Evolutionary conservation across 1,140 invertebrate species (phyloP).

Genomic region (Drosophila pallidifrons): DNA sequence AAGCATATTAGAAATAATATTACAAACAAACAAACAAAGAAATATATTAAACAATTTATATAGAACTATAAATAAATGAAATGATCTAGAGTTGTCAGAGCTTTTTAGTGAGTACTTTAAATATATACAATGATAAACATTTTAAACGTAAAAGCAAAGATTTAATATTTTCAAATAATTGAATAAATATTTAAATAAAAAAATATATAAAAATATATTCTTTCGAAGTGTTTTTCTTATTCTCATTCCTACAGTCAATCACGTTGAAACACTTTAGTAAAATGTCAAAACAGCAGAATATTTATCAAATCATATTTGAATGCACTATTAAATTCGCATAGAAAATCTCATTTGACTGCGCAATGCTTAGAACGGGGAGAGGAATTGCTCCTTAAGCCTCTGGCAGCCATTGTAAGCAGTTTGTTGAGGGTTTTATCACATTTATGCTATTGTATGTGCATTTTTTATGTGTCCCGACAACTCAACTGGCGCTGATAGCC

Average conservation of each 20-base stretch:
- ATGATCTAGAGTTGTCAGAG: conserved; percentile 40
- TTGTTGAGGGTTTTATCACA: conserved; percentile 71
- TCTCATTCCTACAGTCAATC: background rate
- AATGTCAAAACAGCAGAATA: background rate
- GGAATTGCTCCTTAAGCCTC: conserved; percentile 15
- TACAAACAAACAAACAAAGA: conserved; percentile 16
- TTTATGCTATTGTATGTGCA: conserved; percentile 75
- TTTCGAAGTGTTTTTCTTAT: background rate
- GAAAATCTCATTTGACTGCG: conserved; percentile 17
- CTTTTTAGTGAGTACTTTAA: conserved; percentile 44
- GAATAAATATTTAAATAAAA: conserved; percentile 47
- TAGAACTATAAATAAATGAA: conserved; percentile 1
- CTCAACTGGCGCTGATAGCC: conserved; percentile 74
- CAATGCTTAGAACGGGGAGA: background rate
- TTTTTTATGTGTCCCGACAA: conserved; percentile 71
- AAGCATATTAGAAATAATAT: conserved; percentile 42
- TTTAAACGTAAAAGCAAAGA: conserved; percentile 31
- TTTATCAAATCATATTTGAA: conserved; percentile 7
- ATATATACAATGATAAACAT: conserved; percentile 43
- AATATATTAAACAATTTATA: conserved; percentile 8
- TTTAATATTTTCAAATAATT: conserved; percentile 63
- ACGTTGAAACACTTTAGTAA: background rate
- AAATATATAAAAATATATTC: background rate
- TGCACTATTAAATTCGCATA: conserved; percentile 12
- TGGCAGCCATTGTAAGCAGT: conserved; percentile 28